These are phyloP conservation scores for Galbula dea DNA, from an alignment of 2,113 vertebrate genomes.

Conservation along the genomic window DNA sequence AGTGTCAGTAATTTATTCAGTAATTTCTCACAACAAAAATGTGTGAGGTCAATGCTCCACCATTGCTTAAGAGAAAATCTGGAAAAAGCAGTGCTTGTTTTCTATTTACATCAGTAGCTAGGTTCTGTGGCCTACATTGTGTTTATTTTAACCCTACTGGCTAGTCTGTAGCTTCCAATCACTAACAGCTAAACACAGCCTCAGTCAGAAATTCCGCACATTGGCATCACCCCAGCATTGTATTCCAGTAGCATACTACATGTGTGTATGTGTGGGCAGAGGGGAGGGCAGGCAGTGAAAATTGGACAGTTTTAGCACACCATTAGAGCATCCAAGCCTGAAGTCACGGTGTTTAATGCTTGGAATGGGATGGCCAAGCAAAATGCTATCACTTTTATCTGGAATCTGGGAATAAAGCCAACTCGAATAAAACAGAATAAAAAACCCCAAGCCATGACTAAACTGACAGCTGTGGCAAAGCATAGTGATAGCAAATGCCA, in stretches of 20 bases:
- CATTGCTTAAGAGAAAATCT: background rate
- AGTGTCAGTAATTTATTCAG: background rate
- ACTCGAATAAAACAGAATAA: constrained; percentile 39
- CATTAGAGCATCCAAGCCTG: constrained; percentile 70
- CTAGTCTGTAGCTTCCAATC: background rate
- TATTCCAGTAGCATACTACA: constrained; percentile 17
- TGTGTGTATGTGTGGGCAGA: constrained; percentile 13
- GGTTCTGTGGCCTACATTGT: background rate
- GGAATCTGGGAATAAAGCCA: constrained; percentile 75
- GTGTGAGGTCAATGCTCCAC: background rate
- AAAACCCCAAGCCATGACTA: background rate
- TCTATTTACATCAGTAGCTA: background rate
- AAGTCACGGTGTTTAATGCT: constrained; percentile 71
- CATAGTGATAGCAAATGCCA: constrained; percentile 31
- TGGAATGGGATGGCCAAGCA: constrained; percentile 74
- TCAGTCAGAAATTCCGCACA: background rate
- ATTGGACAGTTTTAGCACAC: constrained; percentile 66
- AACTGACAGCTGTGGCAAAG: constrained; percentile 68
- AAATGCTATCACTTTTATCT: constrained; percentile 73
- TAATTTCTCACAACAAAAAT: background rate
- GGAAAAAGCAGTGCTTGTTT: background rate
- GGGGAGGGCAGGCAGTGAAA: constrained; percentile 25
- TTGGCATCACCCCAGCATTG: constrained; percentile 24
- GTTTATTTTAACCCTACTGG: background rate
- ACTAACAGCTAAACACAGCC: background rate